These are phyloP conservation scores for Idris sp. DNA, from an alignment of 1,140 invertebrate species.

Conservation along the genomic window DNA sequence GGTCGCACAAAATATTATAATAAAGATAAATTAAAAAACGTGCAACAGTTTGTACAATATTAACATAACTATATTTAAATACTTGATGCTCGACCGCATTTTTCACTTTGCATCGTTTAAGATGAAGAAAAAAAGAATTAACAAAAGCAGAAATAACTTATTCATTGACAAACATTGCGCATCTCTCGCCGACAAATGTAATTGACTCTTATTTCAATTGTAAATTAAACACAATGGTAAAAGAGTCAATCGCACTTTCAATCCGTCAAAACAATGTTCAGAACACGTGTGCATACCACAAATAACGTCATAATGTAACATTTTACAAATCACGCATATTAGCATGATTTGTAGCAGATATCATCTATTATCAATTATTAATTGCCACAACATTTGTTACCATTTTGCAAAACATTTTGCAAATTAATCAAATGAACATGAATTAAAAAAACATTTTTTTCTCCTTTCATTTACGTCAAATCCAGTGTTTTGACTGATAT, in stretches of 20 bases:
- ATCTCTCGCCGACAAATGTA: conserved; percentile 15
- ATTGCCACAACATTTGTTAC: conserved; percentile 35
- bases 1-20: too few relatives aligned
- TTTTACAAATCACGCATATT: conserved; percentile 16
- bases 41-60: not conserved
- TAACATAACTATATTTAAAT: not conserved
- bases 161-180: conserved; percentile 40
- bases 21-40: too few relatives aligned
- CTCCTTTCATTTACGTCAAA: conserved; percentile 36
- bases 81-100: not conserved
- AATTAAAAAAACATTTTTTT: conserved; percentile 27
- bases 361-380: too few relatives aligned
- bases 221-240: too few relatives aligned
- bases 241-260: conserved; percentile 39
- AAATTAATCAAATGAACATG: conserved; percentile 7
- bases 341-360: too few relatives aligned
- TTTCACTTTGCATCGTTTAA: not conserved
- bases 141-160: conserved; percentile 19
- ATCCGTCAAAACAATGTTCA: conserved; percentile 33
- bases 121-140: conserved; percentile 10
- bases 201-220: conserved; percentile 53
- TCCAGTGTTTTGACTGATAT: conserved; percentile 24
- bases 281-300: too few relatives aligned
- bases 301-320: too few relatives aligned
- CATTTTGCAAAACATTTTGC: conserved; percentile 19